Evolutionary conservation across 2,888 invertebrate species (phyloP), one percentile per base, ranked within the genome.

Genomic region (Microchrysa polita): DNA sequence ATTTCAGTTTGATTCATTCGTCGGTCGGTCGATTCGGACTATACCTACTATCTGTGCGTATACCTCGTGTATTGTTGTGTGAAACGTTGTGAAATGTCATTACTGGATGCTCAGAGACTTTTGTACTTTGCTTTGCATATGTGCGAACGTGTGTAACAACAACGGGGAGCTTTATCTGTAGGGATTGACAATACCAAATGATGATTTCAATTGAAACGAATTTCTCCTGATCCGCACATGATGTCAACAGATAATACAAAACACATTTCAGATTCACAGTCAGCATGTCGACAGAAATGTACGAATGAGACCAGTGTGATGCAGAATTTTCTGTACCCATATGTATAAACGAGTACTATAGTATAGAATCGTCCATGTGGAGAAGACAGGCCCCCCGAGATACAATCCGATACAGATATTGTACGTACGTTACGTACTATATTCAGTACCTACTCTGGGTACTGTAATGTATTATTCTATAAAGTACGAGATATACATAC

Each of bases 151-250:
- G 75, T 75, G 73, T 75, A 75, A 75, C 75, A 75, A 74, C 73
- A 72, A 74, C 72, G 74, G n/a, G n/a, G n/a, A n/a, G 74, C 74
- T 74, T 74, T 67, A 67, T n/a, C n/a, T n/a, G n/a, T 67, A 52
- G 73, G 73, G 75, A 75, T 75, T 75, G 73, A 60, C 73, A 57
- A 75, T 73, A 73, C 71, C 73, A 65, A 73, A 75, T 75, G 75
- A 75, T 75, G 75, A 75, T 73, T 73, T 73, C 75, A 75, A 75
- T 75, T 75, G 75, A 73, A 75, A 71, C 72, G 75, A 75, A 75
- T 75, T 75, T 63, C 75, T 34, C n/a, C 27, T 73, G 72, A 55
- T 57, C 72, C 73, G 59, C 75, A 75, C 75, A 73, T 75, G 75
- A 75, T 75, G 75, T 73, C 57, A 55, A 55, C 69, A 69, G 55